Evolutionary conservation across 2,888 invertebrate species (phyloP), one percentile per base, ranked within the genome.

Genomic region (Hedychridium roseum): DNA sequence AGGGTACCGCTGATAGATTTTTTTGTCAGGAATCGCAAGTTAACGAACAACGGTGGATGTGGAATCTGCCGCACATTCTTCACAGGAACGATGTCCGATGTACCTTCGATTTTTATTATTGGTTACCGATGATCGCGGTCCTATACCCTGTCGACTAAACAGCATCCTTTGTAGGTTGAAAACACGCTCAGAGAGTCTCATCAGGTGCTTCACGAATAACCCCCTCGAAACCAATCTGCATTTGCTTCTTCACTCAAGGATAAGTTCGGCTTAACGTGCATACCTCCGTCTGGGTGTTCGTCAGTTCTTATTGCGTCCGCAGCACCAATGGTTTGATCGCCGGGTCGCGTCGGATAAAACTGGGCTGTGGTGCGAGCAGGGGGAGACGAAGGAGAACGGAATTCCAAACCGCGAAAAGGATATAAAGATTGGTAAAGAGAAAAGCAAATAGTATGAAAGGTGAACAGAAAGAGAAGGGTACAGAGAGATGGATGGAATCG

Each of bases 291-390:
- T 36, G 21, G 26, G 36, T 35, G 23, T 31, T 63, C 54, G 51
- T 60, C 62, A 66, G 64, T 69, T 73, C 69, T 74, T 73, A 70
- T 70, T 73, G 70, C 68, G 71, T 70, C 72, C 73, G 71, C 73
- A 68, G 62, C 61, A 61, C 63, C 60, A 64, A 64, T 69, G 70
- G 71, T 68, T 71, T 65, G 68, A 58, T 63, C 65, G 63, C 51
- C 60, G n/a, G n/a, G n/a, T n/a, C n/a, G n/a, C n/a, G n/a, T n/a
- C n/a, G n/a, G n/a, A n/a, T n/a, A n/a, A n/a, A n/a, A n/a, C n/a
- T 55, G 63, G 53, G 57, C 59, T 64, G 60, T 48, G 41, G 54
- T 53, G 57, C 59, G n/a, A n/a, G n/a, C 54, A 62, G 60, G 49
- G 50, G 53, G 64, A 57, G 62, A 51, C 57, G 64, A 58, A 57